Evolutionary conservation across 92 coral and sea anemone genomes (phyloP), one percentile per base, ranked within the genome.

Genomic region (Zoanthus sansibaricus): DNA sequence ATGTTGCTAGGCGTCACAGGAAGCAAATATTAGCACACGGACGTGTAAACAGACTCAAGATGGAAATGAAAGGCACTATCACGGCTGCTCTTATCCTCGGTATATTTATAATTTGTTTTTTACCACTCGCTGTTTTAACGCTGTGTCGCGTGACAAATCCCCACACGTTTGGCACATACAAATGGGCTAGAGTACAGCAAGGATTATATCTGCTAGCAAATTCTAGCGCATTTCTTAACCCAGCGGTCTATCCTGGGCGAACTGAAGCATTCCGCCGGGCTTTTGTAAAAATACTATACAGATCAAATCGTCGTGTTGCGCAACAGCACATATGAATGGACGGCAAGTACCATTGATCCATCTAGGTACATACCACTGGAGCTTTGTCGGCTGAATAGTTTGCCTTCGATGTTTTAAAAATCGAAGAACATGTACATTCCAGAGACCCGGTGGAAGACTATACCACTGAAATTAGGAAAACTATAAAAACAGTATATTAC

Each of bases 81-180:
- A 78, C 83, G 10, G 71, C 83, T n/a, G 83, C 83, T 9, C 83
- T 78, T 33, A 71, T 78, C 9, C 32, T 78, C 71, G 83, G 83
- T 32, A 58, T 78, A 18, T 78, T 78, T 45, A 6, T 37, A 37
- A 10, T 78, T 61, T 78, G 83, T 37, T 78, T 78, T 42, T 58
- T 71, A 44, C 83, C 83, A 78, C 71, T 78, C 11, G 83, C 83
- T 61, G 71, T 78, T 55, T 51, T 78, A 30, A 42, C 83, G 69
- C 30, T 78, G 25, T 78, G 71, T 56, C 83, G 83, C 83, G 49
- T 78, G 52, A 78, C 51, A 56, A 78, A 78, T 32, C 83, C 83
- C 2, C 30, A 0, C 9, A 78, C 58, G 51, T 78, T 55, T 32
- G 56, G 30, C 71, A 78, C 69, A 6, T 3, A 16, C 8, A 0